Percentiles rank a stretch among this genome's conserved stretches.
Conservation (phyloP, 64 coral and sea anemone genomes). For the Actinia equina region DNA sequence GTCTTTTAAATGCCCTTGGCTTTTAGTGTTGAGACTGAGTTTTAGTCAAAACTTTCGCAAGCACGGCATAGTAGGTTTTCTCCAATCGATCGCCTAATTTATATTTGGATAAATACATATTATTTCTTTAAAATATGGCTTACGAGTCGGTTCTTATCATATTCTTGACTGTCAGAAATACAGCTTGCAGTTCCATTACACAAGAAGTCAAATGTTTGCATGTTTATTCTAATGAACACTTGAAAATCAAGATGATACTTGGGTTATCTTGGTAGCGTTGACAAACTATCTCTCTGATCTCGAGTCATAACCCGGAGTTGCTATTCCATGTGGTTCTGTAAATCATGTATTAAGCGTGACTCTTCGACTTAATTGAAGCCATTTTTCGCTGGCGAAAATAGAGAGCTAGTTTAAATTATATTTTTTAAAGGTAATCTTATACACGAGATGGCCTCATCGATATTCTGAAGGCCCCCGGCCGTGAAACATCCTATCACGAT, state of each 20-base stretch:
- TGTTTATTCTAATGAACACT: neutral
- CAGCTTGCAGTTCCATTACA: neutral
- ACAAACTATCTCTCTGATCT: slow-evolving; percentile 5
- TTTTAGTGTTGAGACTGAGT: neutral
- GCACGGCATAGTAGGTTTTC: neutral
- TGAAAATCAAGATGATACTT: neutral
- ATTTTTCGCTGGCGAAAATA: neutral
- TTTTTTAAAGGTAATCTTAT: neutral
- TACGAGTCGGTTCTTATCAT: neutral
- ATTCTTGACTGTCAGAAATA: neutral
- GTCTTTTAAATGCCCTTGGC: neutral
- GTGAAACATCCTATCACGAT: neutral
- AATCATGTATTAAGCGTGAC: neutral
- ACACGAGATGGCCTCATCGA: neutral
- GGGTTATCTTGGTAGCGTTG: neutral
- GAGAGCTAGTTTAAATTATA: neutral
- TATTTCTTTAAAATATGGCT: neutral
- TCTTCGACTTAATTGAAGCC: neutral
- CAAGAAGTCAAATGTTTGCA: neutral
- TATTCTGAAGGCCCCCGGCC: neutral
- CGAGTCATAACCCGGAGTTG: neutral
- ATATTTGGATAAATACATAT: neutral
- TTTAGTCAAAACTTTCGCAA: neutral
- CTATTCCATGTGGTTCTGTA: neutral
- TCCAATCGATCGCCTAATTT: neutral